These are phyloP conservation scores for Dromiciops gliroides DNA, from an alignment of 2,113 vertebrate species.

Conservation along the genomic window DNA sequence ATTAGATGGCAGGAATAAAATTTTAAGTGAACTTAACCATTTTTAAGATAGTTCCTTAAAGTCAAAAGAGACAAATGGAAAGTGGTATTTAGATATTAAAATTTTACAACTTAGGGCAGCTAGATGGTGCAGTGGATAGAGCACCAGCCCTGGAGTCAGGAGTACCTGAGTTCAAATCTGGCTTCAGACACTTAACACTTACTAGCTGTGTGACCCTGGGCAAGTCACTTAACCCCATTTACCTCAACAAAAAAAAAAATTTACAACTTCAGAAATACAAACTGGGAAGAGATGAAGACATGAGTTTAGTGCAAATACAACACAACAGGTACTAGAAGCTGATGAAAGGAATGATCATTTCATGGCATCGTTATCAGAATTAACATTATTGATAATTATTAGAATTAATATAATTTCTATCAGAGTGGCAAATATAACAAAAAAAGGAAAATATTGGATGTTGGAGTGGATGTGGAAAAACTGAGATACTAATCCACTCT, in stretches of 20 bases:
- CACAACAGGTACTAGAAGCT: not conserved
- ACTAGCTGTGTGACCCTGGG: no score
- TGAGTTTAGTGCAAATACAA: not conserved
- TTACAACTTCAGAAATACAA: not conserved
- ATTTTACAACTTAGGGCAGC: not conserved
- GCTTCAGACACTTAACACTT: no score
- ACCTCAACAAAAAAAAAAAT: no score
- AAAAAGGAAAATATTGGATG: no score
- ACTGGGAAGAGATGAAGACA: not conserved
- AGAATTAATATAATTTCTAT: not conserved
- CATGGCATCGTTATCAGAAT: not conserved
- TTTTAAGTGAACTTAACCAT: constrained; percentile 48
- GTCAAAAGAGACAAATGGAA: constrained; percentile 28
- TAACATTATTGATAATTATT: not conserved
- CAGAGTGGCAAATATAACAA: no score
- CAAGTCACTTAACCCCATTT: no score
- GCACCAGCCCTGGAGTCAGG: no score
- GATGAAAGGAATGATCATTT: not conserved
- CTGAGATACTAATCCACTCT: no score
- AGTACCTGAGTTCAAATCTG: no score
- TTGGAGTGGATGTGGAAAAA: no score
- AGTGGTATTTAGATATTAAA: constrained; percentile 28
- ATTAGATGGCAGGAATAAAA: constrained; percentile 21
- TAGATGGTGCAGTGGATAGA: no score
- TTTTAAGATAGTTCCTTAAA: constrained; percentile 52